Conservation (phyloP, 1,140 invertebrate genomes). For the Plutomurus gul region DNA sequence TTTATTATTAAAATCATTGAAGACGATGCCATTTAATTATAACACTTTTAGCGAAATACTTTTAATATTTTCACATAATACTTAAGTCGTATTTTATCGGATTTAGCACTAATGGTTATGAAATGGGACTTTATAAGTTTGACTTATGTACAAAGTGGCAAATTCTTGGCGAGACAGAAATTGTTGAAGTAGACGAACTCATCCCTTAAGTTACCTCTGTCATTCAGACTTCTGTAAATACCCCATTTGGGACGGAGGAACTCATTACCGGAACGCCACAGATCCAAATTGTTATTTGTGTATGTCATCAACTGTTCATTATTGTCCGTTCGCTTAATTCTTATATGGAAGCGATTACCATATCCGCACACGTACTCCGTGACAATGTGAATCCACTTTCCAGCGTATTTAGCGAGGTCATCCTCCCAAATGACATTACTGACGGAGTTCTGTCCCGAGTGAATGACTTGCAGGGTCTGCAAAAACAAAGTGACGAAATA, state of each 20-base stretch:
- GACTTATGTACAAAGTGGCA: not conserved
- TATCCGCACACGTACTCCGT: not conserved
- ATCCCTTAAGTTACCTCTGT: constrained; percentile 35
- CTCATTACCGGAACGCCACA: constrained; percentile 35
- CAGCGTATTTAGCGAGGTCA: not conserved
- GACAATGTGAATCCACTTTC: constrained; percentile 11
- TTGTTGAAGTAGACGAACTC: constrained; percentile 42
- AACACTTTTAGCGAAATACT: too few species aligned
- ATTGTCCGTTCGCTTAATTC: not conserved
- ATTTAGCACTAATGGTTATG: too few species aligned
- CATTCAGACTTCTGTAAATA: constrained; percentile 47
- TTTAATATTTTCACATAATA: too few species aligned
- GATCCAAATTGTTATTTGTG: constrained; percentile 30
- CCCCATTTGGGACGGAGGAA: constrained; percentile 46
- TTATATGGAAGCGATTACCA: not conserved
- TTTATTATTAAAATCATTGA: too few species aligned
- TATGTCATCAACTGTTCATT: not conserved
- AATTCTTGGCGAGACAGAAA: constrained; percentile 43
- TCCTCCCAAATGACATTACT: constrained; percentile 3
- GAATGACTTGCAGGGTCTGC: not conserved
- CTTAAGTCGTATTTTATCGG: too few species aligned
- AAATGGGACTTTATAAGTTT: too few species aligned
- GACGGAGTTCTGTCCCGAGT: not conserved
- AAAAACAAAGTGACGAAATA: not conserved
- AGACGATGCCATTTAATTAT: too few species aligned